Base-by-base conservation (phyloP, 1,140 invertebrate species). In the Littorina saxatilis region DNA sequence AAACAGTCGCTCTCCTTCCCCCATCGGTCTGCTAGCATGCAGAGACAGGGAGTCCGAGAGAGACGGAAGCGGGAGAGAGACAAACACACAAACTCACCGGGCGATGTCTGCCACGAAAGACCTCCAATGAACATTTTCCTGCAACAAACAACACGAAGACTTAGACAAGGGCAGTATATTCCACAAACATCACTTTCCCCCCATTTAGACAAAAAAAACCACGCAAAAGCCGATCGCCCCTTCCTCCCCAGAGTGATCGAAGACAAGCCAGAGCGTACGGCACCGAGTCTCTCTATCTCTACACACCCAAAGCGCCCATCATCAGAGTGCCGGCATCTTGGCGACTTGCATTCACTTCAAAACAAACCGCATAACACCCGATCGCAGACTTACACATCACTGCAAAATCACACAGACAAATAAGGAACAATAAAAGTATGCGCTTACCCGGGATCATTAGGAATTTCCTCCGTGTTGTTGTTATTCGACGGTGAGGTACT, bases 71-170 rank as follows among this genome's bases (percentile, higher is more conserved):
- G 47, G 11, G 50, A 15, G 4, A 27, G 43, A 20, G 55, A 55
- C 3, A 32, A 2, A 23, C 29, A 37, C 52, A 32, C 0, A 35
- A 23, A 76, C 74, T 95, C 95, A 99, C 97, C 98, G 96, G 98
- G 97, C 95, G 98, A 98, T 90, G 98, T 99, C 94, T 99, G 98
- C 98, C 98, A 99, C 94, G 97, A 99, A 89, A 99, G 95, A 89
- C 98, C 98, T 91, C 98, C 98, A 94, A 99, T 98, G 95, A 99
- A 99, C 98, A 99, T 99, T 97, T 99, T 99, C 94, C 98, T 98
- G 95, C 88, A 97, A 96, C 87, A 74, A 77, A 79, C 68, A 85
- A 86, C 63, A 86, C 82, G 83, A 82, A 84, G 68, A n/a, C 78
- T 82, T 82, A 81, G 74, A 52, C 72, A 73, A 76, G 37, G 47